phyloP scores from a whole-genome alignment of 2,797 vertebrate species.

The Peromyscus nudipes region DNA sequence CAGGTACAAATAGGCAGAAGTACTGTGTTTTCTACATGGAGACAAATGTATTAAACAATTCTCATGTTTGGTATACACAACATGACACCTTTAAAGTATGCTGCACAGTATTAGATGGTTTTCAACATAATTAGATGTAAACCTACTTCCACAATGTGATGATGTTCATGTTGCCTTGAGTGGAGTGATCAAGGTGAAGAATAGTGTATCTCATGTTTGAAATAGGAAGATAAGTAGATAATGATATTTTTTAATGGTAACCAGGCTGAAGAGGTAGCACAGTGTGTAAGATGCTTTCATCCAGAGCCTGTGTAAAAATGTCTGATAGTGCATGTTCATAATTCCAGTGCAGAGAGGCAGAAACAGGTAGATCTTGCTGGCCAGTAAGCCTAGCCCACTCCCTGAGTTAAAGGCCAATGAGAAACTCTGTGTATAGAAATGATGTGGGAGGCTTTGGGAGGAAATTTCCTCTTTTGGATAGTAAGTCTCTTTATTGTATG shows the following conservation, averaged over 20 bases:
- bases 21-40: background rate
- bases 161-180: background rate
- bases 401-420: background rate
- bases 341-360: background rate
- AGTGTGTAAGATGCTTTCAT: background rate
- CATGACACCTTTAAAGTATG: background rate
- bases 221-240: background rate
- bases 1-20: background rate
- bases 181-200: background rate
- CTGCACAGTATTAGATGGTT: background rate
- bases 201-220: background rate
- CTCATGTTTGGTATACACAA: background rate
- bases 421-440: background rate
- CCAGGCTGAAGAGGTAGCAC: background rate
- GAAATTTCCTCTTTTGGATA: background rate
- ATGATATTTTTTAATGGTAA: background rate
- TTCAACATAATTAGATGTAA: background rate
- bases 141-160: background rate
- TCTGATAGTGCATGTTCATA: background rate
- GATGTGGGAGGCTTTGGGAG: background rate
- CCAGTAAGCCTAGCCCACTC: background rate
- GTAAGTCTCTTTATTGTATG: background rate
- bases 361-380: background rate
- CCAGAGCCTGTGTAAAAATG: background rate
- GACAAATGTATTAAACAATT: background rate